A percentile compares a stretch with the other conserved stretches of the same genome.
These are phyloP conservation scores for Bubo scandiacus DNA, from an alignment of 2,113 vertebrate species.

Conservation along the genomic window DNA sequence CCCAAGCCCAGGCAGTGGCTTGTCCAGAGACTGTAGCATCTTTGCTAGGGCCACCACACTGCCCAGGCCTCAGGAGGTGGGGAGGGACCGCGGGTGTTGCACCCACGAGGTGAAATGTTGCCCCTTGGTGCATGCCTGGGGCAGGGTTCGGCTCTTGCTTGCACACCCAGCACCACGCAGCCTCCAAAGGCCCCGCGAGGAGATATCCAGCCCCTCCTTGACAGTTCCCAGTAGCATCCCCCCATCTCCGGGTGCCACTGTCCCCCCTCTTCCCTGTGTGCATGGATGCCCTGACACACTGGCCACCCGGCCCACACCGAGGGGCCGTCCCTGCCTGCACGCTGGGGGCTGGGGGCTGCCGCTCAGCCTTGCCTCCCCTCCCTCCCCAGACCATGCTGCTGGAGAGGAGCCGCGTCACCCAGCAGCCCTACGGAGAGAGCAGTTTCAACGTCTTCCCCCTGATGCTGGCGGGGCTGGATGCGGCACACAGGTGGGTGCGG, in stretches of 20 bases:
- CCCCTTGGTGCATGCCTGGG: neutral
- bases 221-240: neutral
- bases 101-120: accelerated
- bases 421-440: constrained; percentile 79
- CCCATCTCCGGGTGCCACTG: neutral
- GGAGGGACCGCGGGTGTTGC: accelerated
- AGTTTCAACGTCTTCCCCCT: constrained; percentile 90
- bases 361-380: neutral
- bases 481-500: constrained; percentile 79
- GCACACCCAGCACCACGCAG: neutral
- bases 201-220: neutral
- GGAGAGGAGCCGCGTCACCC: constrained; percentile 83
- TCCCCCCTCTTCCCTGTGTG: neutral
- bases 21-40: accelerated
- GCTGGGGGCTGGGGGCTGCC: neutral
- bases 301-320: accelerated
- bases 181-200: neutral
- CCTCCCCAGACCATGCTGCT: constrained; percentile 88
- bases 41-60: accelerated
- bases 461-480: constrained; percentile 87
- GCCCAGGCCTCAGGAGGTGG: neutral
- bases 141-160: neutral
- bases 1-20: neutral
- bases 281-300: no score
- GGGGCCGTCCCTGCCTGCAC: neutral